Conservation (phyloP, 2,888 invertebrate species). For the Catocala sponsa region DNA sequence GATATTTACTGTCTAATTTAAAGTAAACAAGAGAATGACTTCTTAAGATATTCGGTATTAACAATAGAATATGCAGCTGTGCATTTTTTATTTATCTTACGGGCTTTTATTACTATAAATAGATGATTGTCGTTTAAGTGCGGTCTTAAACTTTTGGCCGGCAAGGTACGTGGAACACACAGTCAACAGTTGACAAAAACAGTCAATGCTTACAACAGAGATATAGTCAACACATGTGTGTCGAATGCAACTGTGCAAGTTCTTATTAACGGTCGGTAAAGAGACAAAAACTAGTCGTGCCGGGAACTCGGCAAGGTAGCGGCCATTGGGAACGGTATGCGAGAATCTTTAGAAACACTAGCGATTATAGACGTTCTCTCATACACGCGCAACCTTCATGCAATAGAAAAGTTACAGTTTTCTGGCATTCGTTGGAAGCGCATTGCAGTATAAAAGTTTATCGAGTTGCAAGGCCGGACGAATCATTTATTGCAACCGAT, state of each 20-base stretch:
- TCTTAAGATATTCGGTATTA: too few species aligned
- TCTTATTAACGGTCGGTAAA: conserved; percentile 57
- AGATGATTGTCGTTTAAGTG: too few species aligned
- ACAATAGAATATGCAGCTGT: too few species aligned
- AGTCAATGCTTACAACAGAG: conserved; percentile 20
- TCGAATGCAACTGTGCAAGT: conserved; percentile 54
- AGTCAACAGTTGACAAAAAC: conserved; percentile 17
- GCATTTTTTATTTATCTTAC: too few species aligned
- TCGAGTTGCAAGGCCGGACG: conserved; percentile 12
- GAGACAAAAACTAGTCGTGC: conserved; percentile 61
- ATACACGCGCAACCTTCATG: conserved; percentile 38
- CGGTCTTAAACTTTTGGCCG: too few species aligned
- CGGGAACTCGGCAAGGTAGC: conserved; percentile 53
- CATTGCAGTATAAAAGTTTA: conserved; percentile 33
- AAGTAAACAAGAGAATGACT: too few species aligned
- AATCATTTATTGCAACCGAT: neutral
- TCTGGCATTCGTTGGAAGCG: conserved; percentile 29
- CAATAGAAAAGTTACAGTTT: conserved; percentile 40
- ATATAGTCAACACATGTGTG: conserved; percentile 36
- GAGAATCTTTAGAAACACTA: conserved; percentile 56
- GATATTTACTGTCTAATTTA: too few species aligned
- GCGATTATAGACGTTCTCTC: conserved; percentile 33
- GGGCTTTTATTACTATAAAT: too few species aligned
- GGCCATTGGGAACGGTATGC: conserved; percentile 51
- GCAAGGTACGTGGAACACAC: conserved; percentile 8